Evolutionary conservation across 1,140 invertebrate genomes (phyloP), one percentile per base, ranked within the genome.

Genomic region (Muscidifurax raptorellus): DNA sequence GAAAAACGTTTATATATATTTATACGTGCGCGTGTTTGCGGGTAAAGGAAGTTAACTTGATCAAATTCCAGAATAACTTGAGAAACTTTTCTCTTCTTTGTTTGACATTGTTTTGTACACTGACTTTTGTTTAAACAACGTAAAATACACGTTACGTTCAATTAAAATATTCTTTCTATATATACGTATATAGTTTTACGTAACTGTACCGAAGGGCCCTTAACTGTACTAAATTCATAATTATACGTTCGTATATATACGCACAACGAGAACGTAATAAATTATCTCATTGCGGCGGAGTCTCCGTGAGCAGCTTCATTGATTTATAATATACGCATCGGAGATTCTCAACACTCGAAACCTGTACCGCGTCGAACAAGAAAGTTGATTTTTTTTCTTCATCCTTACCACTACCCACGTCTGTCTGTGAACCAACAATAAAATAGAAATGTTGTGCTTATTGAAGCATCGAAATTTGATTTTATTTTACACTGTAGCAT

Each of bases 301-400:
- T 25, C 67, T 72, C 67, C 40, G 12, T 36, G 44, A 13, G 66
- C 67, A 30, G 66, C 40, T 72, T 72, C 79, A 81, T 81, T 81
- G 79, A 81, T 81, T 81, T 81, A 81, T 81, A 81, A 81, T 81
- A 81, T 81, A 72, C 30, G 77, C 52, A 67, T 67, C 22, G 77
- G 52, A 66, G 77, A 36, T 36, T 79, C 77, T 67, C 27, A 30
- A 30, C 74, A 52, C 25, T 76, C 44, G 10, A 52, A 74, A 40
- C 69, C 27, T 71, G 69, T 15, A 47, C 13, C 9, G 36, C 44
- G 12, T 4, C 52, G 18, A 59, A 52, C 47, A 52, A 52, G 47
- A 52, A 52, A 52, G 18, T 1, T 52, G 13, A 18, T 52, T 52
- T 52, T 52, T 52, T 44, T 12, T 44, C 9, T n/a, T 1, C 10